Percentiles rank a stretch among this genome's conserved stretches.
phyloP scores from a whole-genome alignment of 2,888 invertebrate genomes.

The Branchellion lobata region DNA sequence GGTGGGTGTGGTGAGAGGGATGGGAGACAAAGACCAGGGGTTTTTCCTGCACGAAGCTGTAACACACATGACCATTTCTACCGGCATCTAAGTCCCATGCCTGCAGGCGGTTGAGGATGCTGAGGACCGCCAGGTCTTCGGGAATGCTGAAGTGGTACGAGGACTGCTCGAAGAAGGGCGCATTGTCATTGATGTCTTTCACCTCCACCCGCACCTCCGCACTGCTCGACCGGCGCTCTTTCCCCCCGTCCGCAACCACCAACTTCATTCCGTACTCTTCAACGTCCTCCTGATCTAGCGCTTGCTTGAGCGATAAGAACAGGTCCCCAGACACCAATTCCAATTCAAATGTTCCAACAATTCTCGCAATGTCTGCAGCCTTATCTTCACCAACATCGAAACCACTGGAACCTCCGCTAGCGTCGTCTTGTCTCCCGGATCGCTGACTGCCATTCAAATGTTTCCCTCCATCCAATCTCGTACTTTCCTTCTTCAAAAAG shows the following conservation, averaged over 20 bases:
- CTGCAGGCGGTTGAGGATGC: background rate
- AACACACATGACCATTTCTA: background rate
- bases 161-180: background rate
- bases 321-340: background rate
- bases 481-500: background rate
- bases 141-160: background rate
- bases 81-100: background rate
- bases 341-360: slow-evolving; percentile 1
- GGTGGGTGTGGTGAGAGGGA: too few relatives aligned
- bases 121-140: background rate
- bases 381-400: background rate
- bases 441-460: too few relatives aligned
- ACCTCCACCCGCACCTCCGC: background rate
- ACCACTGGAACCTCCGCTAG: background rate
- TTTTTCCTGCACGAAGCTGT: slow-evolving; percentile 1
- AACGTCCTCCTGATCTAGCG: background rate
- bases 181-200: slow-evolving; percentile 12
- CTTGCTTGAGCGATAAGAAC: background rate
- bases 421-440: too few relatives aligned
- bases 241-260: background rate
- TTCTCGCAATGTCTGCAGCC: background rate
- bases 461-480: too few relatives aligned
- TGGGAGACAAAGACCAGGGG: too few relatives aligned
- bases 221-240: background rate
- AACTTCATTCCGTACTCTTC: slow-evolving; percentile 1